Evolutionary conservation across 2,113 vertebrate genomes (phyloP).

Genomic region (Odocoileus virginianus): DNA sequence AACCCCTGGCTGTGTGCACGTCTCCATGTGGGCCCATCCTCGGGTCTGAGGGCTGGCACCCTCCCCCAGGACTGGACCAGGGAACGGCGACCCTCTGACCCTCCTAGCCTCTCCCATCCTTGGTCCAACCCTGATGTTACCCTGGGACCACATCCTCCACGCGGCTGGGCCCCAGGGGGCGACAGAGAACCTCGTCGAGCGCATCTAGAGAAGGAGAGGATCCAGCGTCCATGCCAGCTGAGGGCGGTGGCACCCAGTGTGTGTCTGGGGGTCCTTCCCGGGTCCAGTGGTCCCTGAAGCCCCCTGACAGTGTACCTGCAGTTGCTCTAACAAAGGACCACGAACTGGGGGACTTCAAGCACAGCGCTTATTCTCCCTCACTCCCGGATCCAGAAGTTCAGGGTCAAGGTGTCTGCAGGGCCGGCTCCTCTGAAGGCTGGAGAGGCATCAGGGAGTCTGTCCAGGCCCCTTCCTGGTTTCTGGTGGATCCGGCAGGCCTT

Average conservation of each 20-base stretch:
- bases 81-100: fast-evolving
- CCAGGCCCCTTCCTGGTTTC: not conserved
- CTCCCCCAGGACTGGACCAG: not conserved
- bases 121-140: no score
- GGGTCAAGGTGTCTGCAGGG: not conserved
- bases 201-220: not conserved
- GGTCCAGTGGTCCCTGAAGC: no score
- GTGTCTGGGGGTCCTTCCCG: not conserved
- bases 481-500: not conserved
- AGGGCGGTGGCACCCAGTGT: fast-evolving
- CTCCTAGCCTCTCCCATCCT: not conserved
- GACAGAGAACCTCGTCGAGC: not conserved
- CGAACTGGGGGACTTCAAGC: fast-evolving
- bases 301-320: not conserved
- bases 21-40: not conserved
- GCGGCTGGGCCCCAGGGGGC: not conserved
- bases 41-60: fast-evolving
- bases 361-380: fast-evolving
- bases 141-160: fast-evolving
- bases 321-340: not conserved
- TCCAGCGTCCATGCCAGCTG: not conserved
- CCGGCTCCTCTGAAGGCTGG: not conserved
- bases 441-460: not conserved
- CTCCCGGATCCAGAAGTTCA: not conserved
- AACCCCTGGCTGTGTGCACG: fast-evolving